phyloP scores from a whole-genome alignment of 2,888 invertebrate genomes.

The Temnothorax rugatulus region DNA sequence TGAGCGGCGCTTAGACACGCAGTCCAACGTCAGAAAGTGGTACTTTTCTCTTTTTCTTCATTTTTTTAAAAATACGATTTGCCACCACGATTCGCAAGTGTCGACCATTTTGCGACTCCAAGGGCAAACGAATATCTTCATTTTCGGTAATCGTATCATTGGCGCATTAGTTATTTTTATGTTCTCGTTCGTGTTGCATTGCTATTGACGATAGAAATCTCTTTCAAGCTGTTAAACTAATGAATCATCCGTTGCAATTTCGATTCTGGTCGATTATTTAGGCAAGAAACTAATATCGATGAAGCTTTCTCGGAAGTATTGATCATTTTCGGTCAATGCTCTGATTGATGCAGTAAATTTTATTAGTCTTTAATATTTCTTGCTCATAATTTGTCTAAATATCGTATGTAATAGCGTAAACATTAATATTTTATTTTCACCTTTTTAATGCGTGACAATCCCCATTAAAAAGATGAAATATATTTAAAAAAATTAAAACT shows the following conservation, averaged over 20 bases:
- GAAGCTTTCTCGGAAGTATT: background rate
- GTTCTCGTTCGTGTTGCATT: conserved; percentile 40
- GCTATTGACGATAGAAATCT: conserved; percentile 47
- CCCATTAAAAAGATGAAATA: background rate
- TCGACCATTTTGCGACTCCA: conserved; percentile 53
- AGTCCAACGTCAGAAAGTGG: conserved; percentile 12
- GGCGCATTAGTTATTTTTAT: conserved; percentile 49
- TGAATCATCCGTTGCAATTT: conserved; percentile 17
- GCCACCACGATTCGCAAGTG: conserved; percentile 14
- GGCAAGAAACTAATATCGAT: background rate
- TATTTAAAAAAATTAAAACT: background rate
- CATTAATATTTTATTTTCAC: background rate
- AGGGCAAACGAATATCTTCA: conserved; percentile 47
- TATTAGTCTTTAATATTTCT: background rate
- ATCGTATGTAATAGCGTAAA: background rate
- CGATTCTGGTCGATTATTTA: background rate
- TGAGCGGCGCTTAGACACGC: conserved; percentile 32
- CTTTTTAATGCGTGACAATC: background rate
- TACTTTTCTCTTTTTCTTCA: background rate
- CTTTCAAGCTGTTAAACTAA: conserved; percentile 2
- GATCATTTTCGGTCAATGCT: background rate
- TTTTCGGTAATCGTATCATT: conserved; percentile 32
- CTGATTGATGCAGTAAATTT: background rate
- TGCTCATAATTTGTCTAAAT: background rate
- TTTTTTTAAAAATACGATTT: background rate